Percentiles rank a stretch among this genome's conserved stretches.
Conservation (phyloP, 2,888 invertebrate genomes). For the Megalurothrips usitatus region DNA sequence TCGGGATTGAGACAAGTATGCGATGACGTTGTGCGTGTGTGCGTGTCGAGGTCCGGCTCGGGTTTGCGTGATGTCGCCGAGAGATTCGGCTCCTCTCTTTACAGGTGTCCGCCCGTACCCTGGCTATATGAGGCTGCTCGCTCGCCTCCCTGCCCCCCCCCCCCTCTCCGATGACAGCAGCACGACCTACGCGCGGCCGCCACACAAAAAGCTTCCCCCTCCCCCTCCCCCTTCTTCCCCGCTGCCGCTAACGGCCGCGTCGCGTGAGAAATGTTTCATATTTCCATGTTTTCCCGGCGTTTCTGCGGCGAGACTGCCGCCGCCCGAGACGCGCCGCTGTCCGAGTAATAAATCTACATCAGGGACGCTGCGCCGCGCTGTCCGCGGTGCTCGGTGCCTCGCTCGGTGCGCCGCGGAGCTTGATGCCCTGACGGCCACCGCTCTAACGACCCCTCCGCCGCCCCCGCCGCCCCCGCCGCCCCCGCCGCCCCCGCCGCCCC, state of each 20-base stretch:
- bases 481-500: neutral
- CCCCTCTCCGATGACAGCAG: neutral
- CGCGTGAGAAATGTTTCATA: slow-evolving; percentile 11
- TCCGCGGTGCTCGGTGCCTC: neutral
- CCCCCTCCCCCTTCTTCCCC: no score
- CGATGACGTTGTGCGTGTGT: no score
- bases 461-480: no score
- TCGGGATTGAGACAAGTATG: no score
- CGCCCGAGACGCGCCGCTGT: neutral
- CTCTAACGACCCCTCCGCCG: neutral
- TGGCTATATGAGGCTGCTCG: no score
- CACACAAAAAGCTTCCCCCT: neutral
- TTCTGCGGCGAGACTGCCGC: neutral
- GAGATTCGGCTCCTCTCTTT: no score
- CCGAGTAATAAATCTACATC: slow-evolving; percentile 17
- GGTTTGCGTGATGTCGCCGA: no score
- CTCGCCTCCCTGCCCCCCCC: no score
- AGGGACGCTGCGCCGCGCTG: neutral
- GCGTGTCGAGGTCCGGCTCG: no score
- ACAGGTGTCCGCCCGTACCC: no score
- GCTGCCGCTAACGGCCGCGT: neutral
- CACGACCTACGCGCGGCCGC: neutral
- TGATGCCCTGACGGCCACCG: neutral
- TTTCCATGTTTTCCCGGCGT: neutral
- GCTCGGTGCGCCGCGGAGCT: neutral